Evolutionary conservation across 1,140 invertebrate genomes (phyloP).

Genomic region (Lasaia peninsularis): DNA sequence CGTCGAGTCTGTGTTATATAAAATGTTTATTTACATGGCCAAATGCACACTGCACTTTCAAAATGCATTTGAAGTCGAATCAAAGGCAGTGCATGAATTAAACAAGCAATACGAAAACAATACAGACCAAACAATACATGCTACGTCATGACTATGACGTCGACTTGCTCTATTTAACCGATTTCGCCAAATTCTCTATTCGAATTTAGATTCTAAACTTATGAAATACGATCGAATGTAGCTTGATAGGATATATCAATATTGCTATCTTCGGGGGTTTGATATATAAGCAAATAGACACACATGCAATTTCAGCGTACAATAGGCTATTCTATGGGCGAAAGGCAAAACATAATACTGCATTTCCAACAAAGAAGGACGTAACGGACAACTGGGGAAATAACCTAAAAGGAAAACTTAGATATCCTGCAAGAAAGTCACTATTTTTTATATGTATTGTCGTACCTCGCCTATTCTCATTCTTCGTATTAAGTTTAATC

Average conservation of each 20-base stretch:
- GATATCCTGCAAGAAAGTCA: no score
- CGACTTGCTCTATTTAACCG: conserved; percentile 20
- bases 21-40: neutral
- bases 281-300: conserved; percentile 35
- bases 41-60: conserved; percentile 14
- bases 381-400: neutral
- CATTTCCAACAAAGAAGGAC: neutral
- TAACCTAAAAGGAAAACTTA: neutral
- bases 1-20: no score
- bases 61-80: conserved; percentile 24
- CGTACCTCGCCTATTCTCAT: no score
- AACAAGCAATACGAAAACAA: conserved; percentile 29
- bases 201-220: neutral
- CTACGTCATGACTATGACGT: conserved; percentile 31
- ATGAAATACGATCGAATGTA: neutral
- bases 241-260: neutral
- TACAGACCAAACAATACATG: conserved; percentile 32
- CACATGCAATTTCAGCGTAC: conserved; percentile 31
- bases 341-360: conserved; percentile 14
- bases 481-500: no score
- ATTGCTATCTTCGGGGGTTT: conserved; percentile 18
- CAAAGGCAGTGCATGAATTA: conserved; percentile 26
- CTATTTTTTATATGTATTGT: no score
- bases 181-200: neutral
- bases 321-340: conserved; percentile 26